Percentiles rank a stretch among this genome's conserved stretches.
Conservation (phyloP, 2,888 invertebrate genomes). For the Drosophila paramelanica region DNA sequence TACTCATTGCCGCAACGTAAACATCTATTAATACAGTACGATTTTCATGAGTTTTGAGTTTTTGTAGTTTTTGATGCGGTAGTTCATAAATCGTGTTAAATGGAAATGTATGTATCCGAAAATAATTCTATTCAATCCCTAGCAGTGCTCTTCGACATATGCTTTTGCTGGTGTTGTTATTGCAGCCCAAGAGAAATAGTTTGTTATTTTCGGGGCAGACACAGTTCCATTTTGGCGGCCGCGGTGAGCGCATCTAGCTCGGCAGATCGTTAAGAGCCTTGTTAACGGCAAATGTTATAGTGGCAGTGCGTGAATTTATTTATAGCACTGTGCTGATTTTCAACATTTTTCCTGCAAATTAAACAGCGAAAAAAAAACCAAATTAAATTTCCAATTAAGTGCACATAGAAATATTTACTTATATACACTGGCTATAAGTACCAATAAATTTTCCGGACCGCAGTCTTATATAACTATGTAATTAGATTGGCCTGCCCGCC, state of each 20-base stretch:
- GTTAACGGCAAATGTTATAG: constrained; percentile 45
- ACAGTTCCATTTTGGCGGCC: constrained; percentile 65
- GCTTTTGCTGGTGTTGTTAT: constrained; percentile 8
- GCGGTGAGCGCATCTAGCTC: constrained; percentile 43
- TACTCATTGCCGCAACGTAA: constrained; percentile 32
- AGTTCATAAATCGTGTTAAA: constrained; percentile 62
- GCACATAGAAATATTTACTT: constrained; percentile 18
- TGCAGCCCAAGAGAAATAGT: constrained; percentile 51
- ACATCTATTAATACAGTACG: constrained; percentile 20
- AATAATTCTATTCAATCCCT: constrained; percentile 33
- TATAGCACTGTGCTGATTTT: constrained; percentile 69
- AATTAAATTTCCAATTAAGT: constrained; percentile 42
- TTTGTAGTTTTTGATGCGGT: constrained; percentile 32
- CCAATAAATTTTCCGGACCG: background rate
- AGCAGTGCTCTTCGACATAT: constrained; percentile 11
- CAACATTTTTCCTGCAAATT: constrained; percentile 20
- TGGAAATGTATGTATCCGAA: constrained; percentile 8
- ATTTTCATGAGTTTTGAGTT: constrained; percentile 10
- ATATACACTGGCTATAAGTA: background rate
- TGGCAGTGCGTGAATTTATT: constrained; percentile 68
- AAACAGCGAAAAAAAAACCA: constrained; percentile 4
- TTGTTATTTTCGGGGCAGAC: constrained; percentile 43
- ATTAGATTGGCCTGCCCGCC: constrained; percentile 9
- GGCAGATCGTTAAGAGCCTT: constrained; percentile 33
- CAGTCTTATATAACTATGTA: constrained; percentile 64